These are phyloP conservation scores for Apteryx mantelli DNA, from an alignment of 2,113 vertebrate genomes.

Conservation along the genomic window DNA sequence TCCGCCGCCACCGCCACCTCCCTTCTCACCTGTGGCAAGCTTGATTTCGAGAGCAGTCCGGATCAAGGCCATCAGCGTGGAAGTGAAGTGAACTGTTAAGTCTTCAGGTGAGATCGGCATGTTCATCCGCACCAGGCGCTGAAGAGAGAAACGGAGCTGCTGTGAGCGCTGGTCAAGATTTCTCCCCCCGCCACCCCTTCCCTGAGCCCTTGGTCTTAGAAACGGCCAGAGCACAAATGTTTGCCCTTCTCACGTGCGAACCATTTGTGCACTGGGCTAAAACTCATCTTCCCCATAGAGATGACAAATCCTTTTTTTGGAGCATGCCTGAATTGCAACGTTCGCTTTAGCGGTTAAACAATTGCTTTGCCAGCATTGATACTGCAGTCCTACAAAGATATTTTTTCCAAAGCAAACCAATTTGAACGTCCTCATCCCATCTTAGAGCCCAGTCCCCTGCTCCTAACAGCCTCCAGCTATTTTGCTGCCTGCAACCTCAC, in stretches of 20 bases:
- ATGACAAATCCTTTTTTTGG: not conserved
- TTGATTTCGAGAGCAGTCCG: constrained; percentile 94
- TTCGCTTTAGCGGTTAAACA: rapidly evolving
- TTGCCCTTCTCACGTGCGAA: not conserved
- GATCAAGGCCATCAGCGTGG: constrained; percentile 94
- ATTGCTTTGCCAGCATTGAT: constrained; percentile 62
- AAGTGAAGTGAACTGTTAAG: constrained; percentile 92
- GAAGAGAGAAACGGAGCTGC: not conserved
- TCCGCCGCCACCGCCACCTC: not conserved
- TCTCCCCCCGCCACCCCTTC: not conserved
- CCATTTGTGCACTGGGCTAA: constrained; percentile 30
- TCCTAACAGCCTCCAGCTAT: not conserved
- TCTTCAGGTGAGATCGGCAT: constrained; percentile 92
- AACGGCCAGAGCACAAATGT: rapidly evolving
- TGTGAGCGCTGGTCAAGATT: not conserved
- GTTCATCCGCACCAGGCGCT: constrained; percentile 96
- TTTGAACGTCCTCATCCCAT: not conserved
- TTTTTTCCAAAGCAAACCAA: not conserved
- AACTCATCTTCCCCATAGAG: rapidly evolving
- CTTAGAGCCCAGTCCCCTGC: not conserved
- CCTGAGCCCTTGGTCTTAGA: not conserved
- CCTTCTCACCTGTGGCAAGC: constrained; percentile 87
- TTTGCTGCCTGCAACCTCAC: not conserved
- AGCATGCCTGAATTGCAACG: not conserved
- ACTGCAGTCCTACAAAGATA: not conserved